Base-by-base conservation (phyloP, 2,797 vertebrate genomes). In the Hoplostethus atlanticus region DNA sequence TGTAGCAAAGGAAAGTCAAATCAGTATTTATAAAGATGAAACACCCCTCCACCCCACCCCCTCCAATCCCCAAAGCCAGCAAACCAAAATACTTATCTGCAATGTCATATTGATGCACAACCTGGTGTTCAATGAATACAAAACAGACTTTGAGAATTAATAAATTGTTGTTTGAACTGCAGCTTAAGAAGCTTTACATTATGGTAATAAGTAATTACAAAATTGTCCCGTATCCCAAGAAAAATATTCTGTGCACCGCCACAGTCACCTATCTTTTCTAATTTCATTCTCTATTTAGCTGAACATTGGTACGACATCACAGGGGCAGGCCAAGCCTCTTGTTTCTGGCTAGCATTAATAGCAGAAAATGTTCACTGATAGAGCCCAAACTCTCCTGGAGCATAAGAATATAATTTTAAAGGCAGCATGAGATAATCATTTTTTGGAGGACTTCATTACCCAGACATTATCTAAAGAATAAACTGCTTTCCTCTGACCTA, bases 1-100 rank as follows among this genome's bases (percentile, higher is more conserved):
- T 16, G n/a, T 21, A 3, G 28, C 71, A 67, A 81, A 64, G 73
- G 65, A 83, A 74, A 82, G 59, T 84, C 79, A 63, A 83, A 84
- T 87, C 82, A 80, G 66, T 79, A 87, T 80, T 60, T 31, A 59
- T 65, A 60, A 82, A 54, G 59, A 77, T 81, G 67, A 84, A 73
- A 81, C 80, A 65, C 21, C 70, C n/a, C 53, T 5, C 74, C 21
- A 1, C 1, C 21, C 21, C 21, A n/a, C 21, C 21, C 21, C 21
- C 21, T 1, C 21, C 21, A 21, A 21, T 21, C 21, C 75, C 77
- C 58, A 60, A 63, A 75, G 40, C 54, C 53, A 50, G 54, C 73
- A 62, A 79, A 68, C 68, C 70, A 70, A 61, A n/a, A 2, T 54
- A 58, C 57, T 81, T 80, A 78, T 68, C 81, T 61, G 28, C 9